Evolutionary conservation across 2,113 vertebrate species (phyloP).

Genomic region (Ginglymostoma cirratum): DNA sequence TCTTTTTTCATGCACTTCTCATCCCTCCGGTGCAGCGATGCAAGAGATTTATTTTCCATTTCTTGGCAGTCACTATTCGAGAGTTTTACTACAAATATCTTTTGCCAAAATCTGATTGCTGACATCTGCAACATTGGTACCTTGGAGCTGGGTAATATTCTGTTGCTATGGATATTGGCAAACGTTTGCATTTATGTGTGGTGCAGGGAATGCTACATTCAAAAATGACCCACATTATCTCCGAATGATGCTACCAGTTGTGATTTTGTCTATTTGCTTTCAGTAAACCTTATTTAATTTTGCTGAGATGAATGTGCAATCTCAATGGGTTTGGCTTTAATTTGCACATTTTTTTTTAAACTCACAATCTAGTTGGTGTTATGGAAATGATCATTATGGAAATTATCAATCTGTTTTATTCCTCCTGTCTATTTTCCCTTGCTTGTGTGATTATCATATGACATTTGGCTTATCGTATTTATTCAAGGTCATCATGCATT

Average conservation of each 20-base stretch:
- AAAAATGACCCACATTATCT: not conserved
- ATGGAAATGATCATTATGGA: not conserved
- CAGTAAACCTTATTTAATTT: not conserved
- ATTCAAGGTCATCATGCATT: not conserved
- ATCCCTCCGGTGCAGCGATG: not conserved
- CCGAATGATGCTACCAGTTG: not conserved
- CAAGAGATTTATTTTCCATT: not conserved
- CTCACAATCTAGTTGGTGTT: not conserved
- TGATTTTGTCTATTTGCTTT: not conserved
- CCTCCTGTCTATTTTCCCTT: not conserved
- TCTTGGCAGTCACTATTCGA: not conserved
- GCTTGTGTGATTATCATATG: not conserved
- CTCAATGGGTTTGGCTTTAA: not conserved
- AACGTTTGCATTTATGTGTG: not conserved
- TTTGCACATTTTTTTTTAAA: not conserved
- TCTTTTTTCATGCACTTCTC: not conserved
- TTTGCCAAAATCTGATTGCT: not conserved
- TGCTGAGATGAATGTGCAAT: not conserved
- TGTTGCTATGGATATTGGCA: slow-evolving; percentile 29
- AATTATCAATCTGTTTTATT: not conserved
- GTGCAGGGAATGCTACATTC: not conserved
- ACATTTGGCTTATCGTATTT: not conserved
- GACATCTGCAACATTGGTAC: not conserved
- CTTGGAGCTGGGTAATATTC: not conserved
- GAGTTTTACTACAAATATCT: slow-evolving; percentile 10